Evolutionary conservation across 2,888 invertebrate species (phyloP).

Genomic region (Drosophila bunnanda): DNA sequence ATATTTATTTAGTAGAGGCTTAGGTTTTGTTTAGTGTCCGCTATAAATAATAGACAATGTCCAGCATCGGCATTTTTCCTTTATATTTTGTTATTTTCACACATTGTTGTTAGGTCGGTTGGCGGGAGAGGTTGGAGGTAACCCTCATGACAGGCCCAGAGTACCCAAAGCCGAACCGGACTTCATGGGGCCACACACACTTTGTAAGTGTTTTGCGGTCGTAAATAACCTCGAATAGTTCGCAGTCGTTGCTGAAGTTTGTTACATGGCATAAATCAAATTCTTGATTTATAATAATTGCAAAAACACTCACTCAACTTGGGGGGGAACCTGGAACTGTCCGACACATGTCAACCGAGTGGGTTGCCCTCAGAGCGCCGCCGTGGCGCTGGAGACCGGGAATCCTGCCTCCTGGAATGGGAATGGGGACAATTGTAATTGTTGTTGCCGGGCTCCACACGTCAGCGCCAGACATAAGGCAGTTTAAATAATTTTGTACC

Average conservation of each 20-base stretch:
- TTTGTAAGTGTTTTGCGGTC: constrained; percentile 68
- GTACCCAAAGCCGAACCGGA: constrained; percentile 18
- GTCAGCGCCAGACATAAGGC: constrained; percentile 55
- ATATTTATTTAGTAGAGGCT: constrained; percentile 11
- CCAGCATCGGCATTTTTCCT: constrained; percentile 9
- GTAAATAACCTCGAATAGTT: constrained; percentile 62
- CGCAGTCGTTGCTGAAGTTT: constrained; percentile 59
- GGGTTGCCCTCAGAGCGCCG: constrained; percentile 7
- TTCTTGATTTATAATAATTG: constrained; percentile 76
- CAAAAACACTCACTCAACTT: constrained; percentile 59
- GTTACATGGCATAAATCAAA: constrained; percentile 74
- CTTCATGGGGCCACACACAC: constrained; percentile 47
- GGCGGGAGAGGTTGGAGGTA: constrained; percentile 6
- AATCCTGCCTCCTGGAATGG: background rate
- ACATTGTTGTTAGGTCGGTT: constrained; percentile 45
- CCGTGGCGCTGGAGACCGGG: constrained; percentile 3
- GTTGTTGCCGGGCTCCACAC: constrained; percentile 42
- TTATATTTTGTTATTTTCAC: constrained; percentile 25
- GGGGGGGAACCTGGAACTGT: constrained; percentile 49
- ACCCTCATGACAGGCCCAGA: constrained; percentile 12
- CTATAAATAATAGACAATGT: constrained; percentile 45
- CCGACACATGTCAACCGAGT: constrained; percentile 66
- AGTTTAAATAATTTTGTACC: background rate
- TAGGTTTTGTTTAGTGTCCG: constrained; percentile 22
- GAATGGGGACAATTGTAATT: constrained; percentile 42